These are phyloP conservation scores for Hydractinia symbiolongicarpus DNA, from an alignment of 30 jellyfish, hydroid and myxozoan genomes.

Conservation along the genomic window DNA sequence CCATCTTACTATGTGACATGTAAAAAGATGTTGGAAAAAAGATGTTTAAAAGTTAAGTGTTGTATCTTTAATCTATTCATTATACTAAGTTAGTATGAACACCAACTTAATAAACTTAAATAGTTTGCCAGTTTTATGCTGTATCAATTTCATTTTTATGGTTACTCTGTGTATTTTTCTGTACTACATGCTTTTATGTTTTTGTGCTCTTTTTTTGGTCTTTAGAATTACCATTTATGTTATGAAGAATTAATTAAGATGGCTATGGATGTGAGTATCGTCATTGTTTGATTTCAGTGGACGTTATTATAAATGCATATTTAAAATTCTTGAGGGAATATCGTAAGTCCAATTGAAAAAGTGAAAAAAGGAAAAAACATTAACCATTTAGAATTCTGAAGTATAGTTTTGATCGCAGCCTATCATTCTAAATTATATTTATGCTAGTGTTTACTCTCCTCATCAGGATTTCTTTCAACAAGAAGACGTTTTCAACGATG, in stretches of 20 bases:
- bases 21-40: not conserved
- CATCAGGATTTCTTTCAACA: slow-evolving; percentile 56
- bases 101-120: too few relatives aligned
- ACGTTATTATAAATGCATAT: not conserved
- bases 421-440: too few relatives aligned
- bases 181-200: not conserved
- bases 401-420: too few relatives aligned
- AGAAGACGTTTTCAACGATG: slow-evolving; percentile 68
- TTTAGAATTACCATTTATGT: slow-evolving; percentile 74
- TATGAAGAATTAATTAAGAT: slow-evolving; percentile 77
- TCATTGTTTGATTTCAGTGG: not conserved
- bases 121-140: too few relatives aligned
- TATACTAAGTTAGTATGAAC: too few relatives aligned
- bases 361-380: too few relatives aligned
- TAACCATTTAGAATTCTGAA: too few relatives aligned
- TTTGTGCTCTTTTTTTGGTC: not conserved
- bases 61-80: too few relatives aligned
- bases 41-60: too few relatives aligned
- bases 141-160: too few relatives aligned
- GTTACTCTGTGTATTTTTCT: not conserved
- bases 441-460: not conserved
- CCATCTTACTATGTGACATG: not conserved
- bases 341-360: too few relatives aligned
- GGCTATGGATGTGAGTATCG: slow-evolving; percentile 69
- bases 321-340: not conserved